Evolutionary conservation across 2,888 invertebrate species (phyloP).

Genomic region (Agelastica alni): DNA sequence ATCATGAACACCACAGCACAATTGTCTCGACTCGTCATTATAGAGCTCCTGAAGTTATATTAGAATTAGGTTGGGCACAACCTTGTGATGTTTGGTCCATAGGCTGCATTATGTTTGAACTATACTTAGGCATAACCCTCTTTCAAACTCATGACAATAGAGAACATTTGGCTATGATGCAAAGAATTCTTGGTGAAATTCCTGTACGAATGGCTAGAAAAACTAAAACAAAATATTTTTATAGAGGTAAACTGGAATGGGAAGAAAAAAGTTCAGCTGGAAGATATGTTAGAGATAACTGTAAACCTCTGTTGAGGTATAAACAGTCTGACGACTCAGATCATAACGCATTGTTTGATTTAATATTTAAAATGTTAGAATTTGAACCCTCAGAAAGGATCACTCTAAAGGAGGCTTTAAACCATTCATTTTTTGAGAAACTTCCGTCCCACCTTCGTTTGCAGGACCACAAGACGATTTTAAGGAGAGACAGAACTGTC

Average conservation of each 20-base stretch:
- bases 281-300: conserved; percentile 96
- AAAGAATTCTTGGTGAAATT: conserved; percentile 94
- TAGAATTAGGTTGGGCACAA: conserved; percentile 99
- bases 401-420: conserved; percentile 82
- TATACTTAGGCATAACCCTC: conserved; percentile 95
- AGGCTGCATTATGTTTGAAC: conserved; percentile 98
- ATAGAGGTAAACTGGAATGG: conserved; percentile 97
- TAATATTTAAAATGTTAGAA: conserved; percentile 94
- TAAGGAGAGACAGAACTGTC: conserved; percentile 12
- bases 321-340: conserved; percentile 86
- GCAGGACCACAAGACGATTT: conserved; percentile 54
- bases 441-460: conserved; percentile 79
- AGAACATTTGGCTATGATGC: conserved; percentile 99
- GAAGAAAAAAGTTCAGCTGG: conserved; percentile 96
- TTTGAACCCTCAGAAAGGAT: conserved; percentile 94
- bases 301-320: conserved; percentile 93
- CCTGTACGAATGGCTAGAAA: conserved; percentile 90
- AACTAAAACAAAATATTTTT: conserved; percentile 97
- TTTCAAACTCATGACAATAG: conserved; percentile 99
- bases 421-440: conserved; percentile 91
- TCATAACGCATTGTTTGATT: conserved; percentile 90
- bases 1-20: conserved; percentile 99
- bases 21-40: conserved; percentile 99
- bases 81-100: conserved; percentile 99
- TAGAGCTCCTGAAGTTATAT: conserved; percentile 97